These are phyloP conservation scores for Collichthys lucidus DNA, from an alignment of 2,113 vertebrate genomes.

Conservation along the genomic window DNA sequence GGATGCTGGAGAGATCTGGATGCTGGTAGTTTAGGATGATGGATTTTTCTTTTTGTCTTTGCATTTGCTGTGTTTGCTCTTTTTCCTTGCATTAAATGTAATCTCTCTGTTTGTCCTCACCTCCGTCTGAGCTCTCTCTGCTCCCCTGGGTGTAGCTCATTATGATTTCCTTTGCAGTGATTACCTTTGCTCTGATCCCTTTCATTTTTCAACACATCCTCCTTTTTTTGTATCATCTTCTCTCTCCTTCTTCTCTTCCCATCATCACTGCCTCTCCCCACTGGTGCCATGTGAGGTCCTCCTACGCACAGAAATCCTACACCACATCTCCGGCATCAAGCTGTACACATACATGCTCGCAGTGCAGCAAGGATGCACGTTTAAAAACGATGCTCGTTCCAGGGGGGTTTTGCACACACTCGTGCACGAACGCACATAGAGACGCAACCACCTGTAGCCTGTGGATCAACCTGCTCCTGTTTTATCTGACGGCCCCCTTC, in stretches of 20 bases:
- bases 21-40: slow-evolving; percentile 1
- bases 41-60: neutral
- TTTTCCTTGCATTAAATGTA: neutral
- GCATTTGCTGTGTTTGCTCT: neutral
- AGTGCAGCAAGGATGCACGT: neutral
- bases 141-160: slow-evolving; percentile 17
- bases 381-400: neutral
- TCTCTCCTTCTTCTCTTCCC: slow-evolving; percentile 18
- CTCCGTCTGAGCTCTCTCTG: slow-evolving; percentile 13
- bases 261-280: slow-evolving; percentile 63
- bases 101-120: neutral
- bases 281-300: slow-evolving; percentile 77
- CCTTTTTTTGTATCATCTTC: slow-evolving; percentile 13
- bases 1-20: neutral
- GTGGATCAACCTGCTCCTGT: slow-evolving; percentile 9
- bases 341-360: slow-evolving; percentile 44
- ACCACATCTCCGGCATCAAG: slow-evolving; percentile 56
- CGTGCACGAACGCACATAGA: neutral
- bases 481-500: slow-evolving; percentile 11
- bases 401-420: neutral
- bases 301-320: slow-evolving; percentile 75
- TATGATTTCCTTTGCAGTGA: slow-evolving; percentile 14
- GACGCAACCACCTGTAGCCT: slow-evolving; percentile 67
- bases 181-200: slow-evolving; percentile 26
- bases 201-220: slow-evolving; percentile 32